Base-by-base conservation (phyloP, 2,888 invertebrate species). In the Congeria kusceri region DNA sequence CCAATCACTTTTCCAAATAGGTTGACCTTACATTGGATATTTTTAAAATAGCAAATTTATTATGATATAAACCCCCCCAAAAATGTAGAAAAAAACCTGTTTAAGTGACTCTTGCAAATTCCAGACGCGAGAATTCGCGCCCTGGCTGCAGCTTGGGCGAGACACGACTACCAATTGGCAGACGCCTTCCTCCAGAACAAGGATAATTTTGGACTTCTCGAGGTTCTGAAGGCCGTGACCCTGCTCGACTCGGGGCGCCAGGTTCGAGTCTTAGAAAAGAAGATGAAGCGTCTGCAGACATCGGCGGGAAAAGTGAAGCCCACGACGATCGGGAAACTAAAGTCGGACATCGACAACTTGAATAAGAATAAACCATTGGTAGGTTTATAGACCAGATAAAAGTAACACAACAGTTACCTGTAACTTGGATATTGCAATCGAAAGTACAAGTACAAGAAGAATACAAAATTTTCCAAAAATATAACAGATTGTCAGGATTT, bases 101-200 rank as follows among this genome's bases (percentile, higher is more conserved):
- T n/a, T n/a, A n/a, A n/a, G n/a, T n/a, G n/a, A n/a, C n/a, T n/a
- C n/a, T n/a, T n/a, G n/a, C n/a, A 46, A 70, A 57, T 76, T 83
- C 46, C 82, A 91, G 92, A 92, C 88, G 91, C 92, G 9, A 83
- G 89, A 62, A 87, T 92, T 13, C 80, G 91, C 59, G 89, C 90
- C 4, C 70, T 93, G 39, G 90, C 92, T 13, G 90, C 92, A 27
- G 92, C 93, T 1, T 92, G 91, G 92, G 91, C 92, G 5, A 82
- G 92, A 29, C 86, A 90, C 59, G 92, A 93, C 75, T 83, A 88
- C 64, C 87, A 88, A n/a, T 65, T 93, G 73, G 90, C 91, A 0
- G 80, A 89, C 27, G 82, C 88, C n/a, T 87, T 92, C 46, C 86
- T 93, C 11, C 44, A 84, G 20, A n/a, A n/a, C n/a, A n/a, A n/a